Base-by-base conservation (phyloP, 1,140 invertebrate species). In the Drosophila melanica region DNA sequence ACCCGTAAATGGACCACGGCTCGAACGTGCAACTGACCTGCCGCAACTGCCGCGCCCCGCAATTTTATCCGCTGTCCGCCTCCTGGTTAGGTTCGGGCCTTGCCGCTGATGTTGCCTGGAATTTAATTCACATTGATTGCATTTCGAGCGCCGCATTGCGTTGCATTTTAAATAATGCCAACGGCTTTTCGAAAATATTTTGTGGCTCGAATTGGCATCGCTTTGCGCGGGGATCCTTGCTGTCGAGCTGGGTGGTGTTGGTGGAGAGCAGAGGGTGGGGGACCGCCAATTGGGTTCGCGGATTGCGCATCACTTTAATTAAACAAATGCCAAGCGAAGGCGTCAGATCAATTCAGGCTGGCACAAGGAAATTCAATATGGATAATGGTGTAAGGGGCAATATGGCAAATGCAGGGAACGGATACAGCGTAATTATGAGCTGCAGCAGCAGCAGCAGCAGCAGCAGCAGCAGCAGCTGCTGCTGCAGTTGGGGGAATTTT, bases 101-200 rank as follows among this genome's bases (percentile, higher is more conserved):
- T 53, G 33, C 41, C 53, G 20, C 44, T 27, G 27, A 27, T 27
- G 27, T 27, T 7, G 75, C 73, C 57, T 78, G 84, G 84, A 86
- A 86, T 86, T 86, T 86, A 86, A 86, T 86, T 86, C 84, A 76
- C 82, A 86, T 86, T 86, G 82, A 86, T 86, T 86, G 82, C 82
- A 86, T 86, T 86, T 86, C 84, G 79, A 76, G 79, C 79, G 75
- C 75, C 82, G 82, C 82, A 86, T 87, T 86, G 82, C 84, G 82
- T 89, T 86, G 82, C 82, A 86, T 86, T 86, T 86, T 87, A 86
- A 86, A 86, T 86, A 86, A 89, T 89, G 82, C 82, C 81, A 87
- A 77, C 67, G 82, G 82, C 81, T 81, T 87, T 85, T 74, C 58
- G 66, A 45, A 75, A 75, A 64, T 70, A 75, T 75, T 70, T 75